Evolutionary conservation across 1,140 invertebrate species (phyloP).

Genomic region (Pseudachorutes palmiensis): DNA sequence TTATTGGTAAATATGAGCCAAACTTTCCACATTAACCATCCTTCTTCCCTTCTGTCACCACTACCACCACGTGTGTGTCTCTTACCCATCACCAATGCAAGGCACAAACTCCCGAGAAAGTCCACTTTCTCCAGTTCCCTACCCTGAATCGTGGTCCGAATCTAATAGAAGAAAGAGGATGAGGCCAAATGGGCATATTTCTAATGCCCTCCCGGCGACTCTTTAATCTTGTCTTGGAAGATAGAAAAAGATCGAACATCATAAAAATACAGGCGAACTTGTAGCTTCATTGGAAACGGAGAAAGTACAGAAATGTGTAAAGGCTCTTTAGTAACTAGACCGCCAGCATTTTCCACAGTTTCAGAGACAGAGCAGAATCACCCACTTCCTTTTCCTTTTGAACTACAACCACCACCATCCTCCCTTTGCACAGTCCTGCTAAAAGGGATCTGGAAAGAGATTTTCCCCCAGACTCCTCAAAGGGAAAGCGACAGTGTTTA

Average conservation of each 20-base stretch:
- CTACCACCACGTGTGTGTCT: neutral
- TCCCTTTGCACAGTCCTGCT: too few relatives aligned
- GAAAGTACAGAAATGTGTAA: too few relatives aligned
- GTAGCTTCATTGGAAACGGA: too few relatives aligned
- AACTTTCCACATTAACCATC: constrained; percentile 1
- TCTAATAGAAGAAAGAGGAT: neutral
- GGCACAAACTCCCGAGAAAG: neutral
- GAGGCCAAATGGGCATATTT: neutral
- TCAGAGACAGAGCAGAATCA: too few relatives aligned
- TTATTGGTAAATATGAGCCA: constrained; percentile 8
- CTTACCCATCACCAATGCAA: neutral
- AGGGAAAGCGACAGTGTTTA: too few relatives aligned
- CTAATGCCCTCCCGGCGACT: neutral
- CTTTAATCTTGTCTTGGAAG: neutral
- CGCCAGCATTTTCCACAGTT: too few relatives aligned
- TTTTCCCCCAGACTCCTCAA: too few relatives aligned
- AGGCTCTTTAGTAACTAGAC: too few relatives aligned
- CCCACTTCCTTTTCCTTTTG: too few relatives aligned
- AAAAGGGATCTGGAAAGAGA: too few relatives aligned
- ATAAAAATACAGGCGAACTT: neutral
- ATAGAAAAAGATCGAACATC: neutral
- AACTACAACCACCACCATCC: too few relatives aligned
- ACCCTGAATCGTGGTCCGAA: too few relatives aligned
- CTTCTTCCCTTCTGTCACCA: neutral
- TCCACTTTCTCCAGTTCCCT: constrained; percentile 5